Conservation (phyloP, 2,888 invertebrate genomes). For the Xanthia icteritia region DNA sequence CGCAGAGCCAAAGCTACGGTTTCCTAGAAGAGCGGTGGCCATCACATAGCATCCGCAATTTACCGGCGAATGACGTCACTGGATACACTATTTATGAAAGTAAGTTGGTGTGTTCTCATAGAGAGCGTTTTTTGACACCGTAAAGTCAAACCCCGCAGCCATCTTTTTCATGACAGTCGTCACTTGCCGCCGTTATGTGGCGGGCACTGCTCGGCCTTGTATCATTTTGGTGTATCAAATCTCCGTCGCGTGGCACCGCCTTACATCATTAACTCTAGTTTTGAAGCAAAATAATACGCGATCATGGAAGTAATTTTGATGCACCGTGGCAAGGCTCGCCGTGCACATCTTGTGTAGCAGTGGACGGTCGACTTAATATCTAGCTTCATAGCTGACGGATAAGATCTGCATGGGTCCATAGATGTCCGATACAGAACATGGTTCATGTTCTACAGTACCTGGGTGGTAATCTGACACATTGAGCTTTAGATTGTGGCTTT, state of each 20-base stretch:
- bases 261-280: neutral
- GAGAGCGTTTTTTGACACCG: neutral
- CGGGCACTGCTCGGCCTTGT: neutral
- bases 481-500: neutral
- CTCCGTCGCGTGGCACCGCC: neutral
- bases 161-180: neutral
- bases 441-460: neutral
- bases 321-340: neutral
- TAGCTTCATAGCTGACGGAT: slow-evolving; percentile 28
- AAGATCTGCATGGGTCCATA: slow-evolving; percentile 28
- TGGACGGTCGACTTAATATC: slow-evolving; percentile 6
- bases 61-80: neutral
- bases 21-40: neutral
- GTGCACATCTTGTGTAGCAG: neutral
- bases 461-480: neutral
- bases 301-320: neutral
- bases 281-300: neutral
- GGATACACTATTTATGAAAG: too few relatives aligned
- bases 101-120: neutral
- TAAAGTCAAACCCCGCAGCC: neutral
- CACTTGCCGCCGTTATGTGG: neutral
- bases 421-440: slow-evolving; percentile 21
- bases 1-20: neutral
- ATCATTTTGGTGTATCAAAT: neutral
- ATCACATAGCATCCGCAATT: neutral